Conservation (phyloP, 2,113 vertebrate genomes). For the Synchiropus splendidus region DNA sequence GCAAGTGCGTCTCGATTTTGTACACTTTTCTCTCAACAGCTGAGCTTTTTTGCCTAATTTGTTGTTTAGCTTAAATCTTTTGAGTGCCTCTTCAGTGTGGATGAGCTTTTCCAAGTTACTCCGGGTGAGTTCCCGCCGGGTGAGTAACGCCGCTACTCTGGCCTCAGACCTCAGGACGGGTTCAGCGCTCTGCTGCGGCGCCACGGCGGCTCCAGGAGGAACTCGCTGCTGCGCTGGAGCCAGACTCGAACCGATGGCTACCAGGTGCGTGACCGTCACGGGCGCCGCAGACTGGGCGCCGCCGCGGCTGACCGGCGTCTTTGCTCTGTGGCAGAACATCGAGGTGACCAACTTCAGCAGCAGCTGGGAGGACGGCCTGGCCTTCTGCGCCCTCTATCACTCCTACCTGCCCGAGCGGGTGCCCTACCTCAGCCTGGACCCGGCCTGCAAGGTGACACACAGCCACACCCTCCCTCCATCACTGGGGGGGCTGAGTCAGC, state of each 20-base stretch:
- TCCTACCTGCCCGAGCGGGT: conserved; percentile 56
- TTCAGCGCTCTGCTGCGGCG: conserved; percentile 58
- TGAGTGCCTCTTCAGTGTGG: not conserved
- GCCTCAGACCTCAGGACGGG: conserved; percentile 49
- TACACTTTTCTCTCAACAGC: too few relatives aligned
- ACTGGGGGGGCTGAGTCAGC: too few relatives aligned
- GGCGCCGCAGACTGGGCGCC: too few relatives aligned
- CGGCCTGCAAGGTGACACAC: conserved; percentile 47
- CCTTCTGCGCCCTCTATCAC: conserved; percentile 66
- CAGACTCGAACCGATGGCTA: conserved; percentile 63
- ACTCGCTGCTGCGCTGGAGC: conserved; percentile 66
- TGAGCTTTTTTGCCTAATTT: too few relatives aligned
- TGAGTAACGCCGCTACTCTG: too few relatives aligned
- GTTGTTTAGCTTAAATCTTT: not conserved
- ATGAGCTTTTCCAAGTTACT: too few relatives aligned
- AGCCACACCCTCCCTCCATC: too few relatives aligned
- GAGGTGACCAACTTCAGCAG: conserved; percentile 71
- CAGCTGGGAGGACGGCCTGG: conserved; percentile 68
- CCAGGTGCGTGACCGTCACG: conserved; percentile 47
- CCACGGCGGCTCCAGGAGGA: conserved; percentile 64
- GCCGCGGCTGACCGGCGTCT: too few relatives aligned
- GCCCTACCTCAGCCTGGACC: conserved; percentile 47
- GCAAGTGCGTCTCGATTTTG: too few relatives aligned
- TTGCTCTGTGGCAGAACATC: conserved; percentile 52
- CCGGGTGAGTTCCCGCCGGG: too few relatives aligned